Base-by-base conservation (phyloP, 2,113 vertebrate genomes). In the Equus przewalskii region DNA sequence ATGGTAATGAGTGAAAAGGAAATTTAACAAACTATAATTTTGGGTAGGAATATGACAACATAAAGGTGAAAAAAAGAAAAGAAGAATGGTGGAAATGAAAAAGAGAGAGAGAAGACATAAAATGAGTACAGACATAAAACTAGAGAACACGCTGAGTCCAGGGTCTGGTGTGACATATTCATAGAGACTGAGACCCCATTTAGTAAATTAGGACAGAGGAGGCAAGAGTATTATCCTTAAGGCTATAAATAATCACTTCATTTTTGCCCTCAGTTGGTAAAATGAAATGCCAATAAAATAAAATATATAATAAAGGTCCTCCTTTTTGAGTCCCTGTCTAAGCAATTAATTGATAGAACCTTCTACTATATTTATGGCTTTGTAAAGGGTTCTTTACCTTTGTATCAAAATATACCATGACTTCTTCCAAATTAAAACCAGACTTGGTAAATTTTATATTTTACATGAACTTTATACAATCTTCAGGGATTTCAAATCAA, bases 101-200 rank as follows among this genome's bases (percentile, higher is more conserved):
- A 82, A 60, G n/a, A 90, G 26, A 51, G 7, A 3, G 10, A 58
- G 56, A n/a, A 88, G 30, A 85, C 79, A 3, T 30, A 36, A 79
- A 67, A 7, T 11, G 76, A 6, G 9, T 0, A 81, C 2, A 6
- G 12, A 76, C n/a, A 56, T 1, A 41, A 41, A n/a, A 28, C 2
- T 1, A 54, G 46, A 65, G 51, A 56, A 64, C 3, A 44, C 2
- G 3, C 12, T 3, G 1, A 16, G n/a, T 49, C 26, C 28, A 44
- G 22, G n/a, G 28, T 54, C 4, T 46, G 6, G 0, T 26, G 18
- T 4, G 13, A 19, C 6, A 28, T 7, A 4, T 41, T 75, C 22
- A 58, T 0, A 8, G 46, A 72, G 4, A 28, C 7, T 3, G 1
- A 83, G 0, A 10, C 0, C 12, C 24, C 11, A 1, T 5, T 26